A percentile compares a stretch with the other conserved stretches of the same genome.
Evolutionary conservation across 2,113 vertebrate genomes (phyloP).

Genomic region (Pseudopipra pipra): DNA sequence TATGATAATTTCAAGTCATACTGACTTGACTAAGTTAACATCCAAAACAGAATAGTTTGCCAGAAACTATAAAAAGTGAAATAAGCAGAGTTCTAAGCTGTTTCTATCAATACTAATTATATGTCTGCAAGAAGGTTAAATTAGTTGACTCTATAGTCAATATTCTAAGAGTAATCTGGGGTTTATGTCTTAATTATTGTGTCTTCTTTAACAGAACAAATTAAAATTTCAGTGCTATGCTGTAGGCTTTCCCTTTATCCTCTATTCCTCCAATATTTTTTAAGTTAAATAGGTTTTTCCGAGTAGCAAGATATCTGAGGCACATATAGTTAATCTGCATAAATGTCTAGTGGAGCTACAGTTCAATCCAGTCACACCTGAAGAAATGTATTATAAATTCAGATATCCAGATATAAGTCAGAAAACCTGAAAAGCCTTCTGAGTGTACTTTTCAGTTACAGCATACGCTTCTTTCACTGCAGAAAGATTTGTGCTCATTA

Average conservation of each 20-base stretch:
- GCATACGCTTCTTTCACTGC: fast-evolving
- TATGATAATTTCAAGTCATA: background rate
- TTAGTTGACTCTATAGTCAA: background rate
- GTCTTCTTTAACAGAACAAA: conserved; percentile 22
- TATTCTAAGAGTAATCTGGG: background rate
- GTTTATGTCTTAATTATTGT: conserved; percentile 4
- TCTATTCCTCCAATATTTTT: background rate
- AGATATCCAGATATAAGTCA: conserved; percentile 23
- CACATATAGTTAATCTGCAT: background rate
- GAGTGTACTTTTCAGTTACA: background rate
- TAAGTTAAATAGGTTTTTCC: background rate
- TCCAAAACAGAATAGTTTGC: background rate
- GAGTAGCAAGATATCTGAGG: background rate
- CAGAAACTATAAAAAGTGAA: background rate
- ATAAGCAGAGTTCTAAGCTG: background rate
- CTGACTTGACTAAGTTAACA: background rate
- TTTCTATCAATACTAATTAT: conserved; percentile 23
- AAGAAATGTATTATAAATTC: conserved; percentile 1
- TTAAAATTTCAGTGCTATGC: background rate
- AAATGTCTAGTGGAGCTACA: background rate
- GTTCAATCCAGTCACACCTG: background rate
- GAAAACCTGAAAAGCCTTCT: background rate
- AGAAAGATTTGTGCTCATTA: background rate
- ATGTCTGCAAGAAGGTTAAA: background rate
- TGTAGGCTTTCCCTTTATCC: background rate